phyloP scores from a whole-genome alignment of 1,140 invertebrate genomes.

The Parasteatoda tepidariorum region DNA sequence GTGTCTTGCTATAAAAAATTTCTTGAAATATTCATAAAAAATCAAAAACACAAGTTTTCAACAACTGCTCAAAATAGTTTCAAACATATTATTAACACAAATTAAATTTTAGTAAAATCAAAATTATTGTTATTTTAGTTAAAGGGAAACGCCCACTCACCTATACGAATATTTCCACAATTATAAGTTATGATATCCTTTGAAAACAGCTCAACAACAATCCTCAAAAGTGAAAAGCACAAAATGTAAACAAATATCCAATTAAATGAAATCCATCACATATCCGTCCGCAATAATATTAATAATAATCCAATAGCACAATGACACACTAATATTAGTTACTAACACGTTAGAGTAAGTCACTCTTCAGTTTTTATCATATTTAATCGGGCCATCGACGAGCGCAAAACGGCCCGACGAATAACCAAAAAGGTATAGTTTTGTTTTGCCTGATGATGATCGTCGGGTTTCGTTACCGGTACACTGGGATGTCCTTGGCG shows the following conservation, averaged over 20 bases:
- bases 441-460: neutral
- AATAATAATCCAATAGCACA: neutral
- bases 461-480: slow-evolving; percentile 14
- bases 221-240: neutral
- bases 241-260: neutral
- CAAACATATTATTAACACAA: too few relatives aligned
- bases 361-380: neutral
- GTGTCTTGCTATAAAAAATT: too few relatives aligned
- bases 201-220: too few relatives aligned
- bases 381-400: neutral
- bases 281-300: neutral
- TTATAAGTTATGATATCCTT: too few relatives aligned
- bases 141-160: too few relatives aligned
- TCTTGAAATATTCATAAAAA: too few relatives aligned
- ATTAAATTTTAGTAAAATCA: too few relatives aligned
- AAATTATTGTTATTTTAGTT: too few relatives aligned
- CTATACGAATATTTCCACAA: too few relatives aligned
- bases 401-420: neutral
- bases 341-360: neutral
- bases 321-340: neutral
- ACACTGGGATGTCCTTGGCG: slow-evolving; percentile 34
- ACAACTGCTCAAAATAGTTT: too few relatives aligned
- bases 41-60: too few relatives aligned
- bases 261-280: neutral
- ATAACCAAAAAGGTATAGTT: neutral